These are phyloP conservation scores for Pedicia rivosa DNA, from an alignment of 2,888 invertebrate species.

Conservation along the genomic window DNA sequence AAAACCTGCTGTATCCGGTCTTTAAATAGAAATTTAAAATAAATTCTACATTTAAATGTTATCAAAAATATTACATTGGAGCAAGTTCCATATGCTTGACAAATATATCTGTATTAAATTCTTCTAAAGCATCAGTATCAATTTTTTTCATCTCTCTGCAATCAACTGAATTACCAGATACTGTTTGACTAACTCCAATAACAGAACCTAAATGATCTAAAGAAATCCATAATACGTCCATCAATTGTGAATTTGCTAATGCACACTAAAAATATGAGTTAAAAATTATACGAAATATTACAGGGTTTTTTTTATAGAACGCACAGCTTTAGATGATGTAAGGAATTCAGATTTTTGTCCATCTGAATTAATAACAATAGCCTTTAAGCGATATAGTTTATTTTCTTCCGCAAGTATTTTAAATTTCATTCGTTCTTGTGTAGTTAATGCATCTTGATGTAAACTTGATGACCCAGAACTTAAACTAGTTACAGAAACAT, in stretches of 20 bases:
- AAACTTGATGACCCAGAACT: slow-evolving; percentile 45
- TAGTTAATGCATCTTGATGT: slow-evolving; percentile 41
- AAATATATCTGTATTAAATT: slow-evolving; percentile 61
- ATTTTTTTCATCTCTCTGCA: slow-evolving; percentile 19
- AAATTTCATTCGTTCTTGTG: slow-evolving; percentile 38
- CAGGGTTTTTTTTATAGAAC: not conserved
- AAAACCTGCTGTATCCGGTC: slow-evolving; percentile 90
- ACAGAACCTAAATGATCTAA: slow-evolving; percentile 66
- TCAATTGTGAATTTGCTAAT: slow-evolving; percentile 56
- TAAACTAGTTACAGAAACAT: slow-evolving; percentile 52
- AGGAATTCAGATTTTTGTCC: slow-evolving; percentile 50
- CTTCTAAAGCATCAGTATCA: slow-evolving; percentile 30
- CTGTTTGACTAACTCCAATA: slow-evolving; percentile 47
- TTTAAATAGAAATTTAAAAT: slow-evolving; percentile 22
- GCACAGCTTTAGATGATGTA: slow-evolving; percentile 66
- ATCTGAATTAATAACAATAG: slow-evolving; percentile 49
- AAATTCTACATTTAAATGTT: not conserved
- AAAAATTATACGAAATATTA: not conserved
- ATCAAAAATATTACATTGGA: slow-evolving; percentile 41
- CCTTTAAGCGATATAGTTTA: slow-evolving; percentile 58
- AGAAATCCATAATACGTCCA: slow-evolving; percentile 64
- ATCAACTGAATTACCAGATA: slow-evolving; percentile 28
- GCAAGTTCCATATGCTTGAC: slow-evolving; percentile 68
- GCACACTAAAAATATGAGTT: slow-evolving; percentile 38
- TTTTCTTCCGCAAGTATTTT: slow-evolving; percentile 49